Evolutionary conservation across 2,888 invertebrate genomes (phyloP), one percentile per base, ranked within the genome.

Genomic region (Hyposoter dolosus): DNA sequence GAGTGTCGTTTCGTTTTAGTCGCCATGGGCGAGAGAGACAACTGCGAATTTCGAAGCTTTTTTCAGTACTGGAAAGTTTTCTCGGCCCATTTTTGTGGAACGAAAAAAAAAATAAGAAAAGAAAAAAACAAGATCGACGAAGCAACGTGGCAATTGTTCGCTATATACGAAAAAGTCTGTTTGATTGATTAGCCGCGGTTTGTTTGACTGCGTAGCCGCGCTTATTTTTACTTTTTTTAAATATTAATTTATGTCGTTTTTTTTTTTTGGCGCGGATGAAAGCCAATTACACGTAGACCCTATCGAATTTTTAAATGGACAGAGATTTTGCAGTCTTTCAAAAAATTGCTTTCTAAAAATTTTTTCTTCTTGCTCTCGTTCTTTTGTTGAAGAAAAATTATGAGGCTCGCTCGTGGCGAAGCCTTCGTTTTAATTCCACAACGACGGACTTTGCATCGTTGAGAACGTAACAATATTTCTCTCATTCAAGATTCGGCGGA

Each of bases 261-360:
- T 56, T 43, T 74, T 74, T 40, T 0, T n/a, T 79, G 83, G 88
- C 88, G 83, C 87, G 80, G 79, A 86, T 85, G 88, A 86, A 83
- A 74, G 66, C 87, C 68, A 77, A 84, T 87, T 77, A 82, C 40
- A 77, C 50, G 23, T 77, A 66, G 15, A 50, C 80, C 76, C 82
- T 82, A 87, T 87, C 87, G 87, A 89, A 88, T 89, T 83, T 82
- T 90, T 89, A 89, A 92, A 91, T 93, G 93, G 93, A 93, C 93
- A 93, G 93, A 93, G 93, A 93, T 93, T 91, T 90, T 86, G 90
- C 93, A 93, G 93, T 93, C 93, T 93, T 93, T 90, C 91, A 86
- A 78, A 85, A 89, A 84, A 86, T 84, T 78, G 75, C 86, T 88
- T 65, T 80, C 84, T 74, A 82, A 79, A 77, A 87, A 79, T 35